Base-by-base conservation (phyloP, 2,888 invertebrate genomes). In the Cryptosula pallasiana region DNA sequence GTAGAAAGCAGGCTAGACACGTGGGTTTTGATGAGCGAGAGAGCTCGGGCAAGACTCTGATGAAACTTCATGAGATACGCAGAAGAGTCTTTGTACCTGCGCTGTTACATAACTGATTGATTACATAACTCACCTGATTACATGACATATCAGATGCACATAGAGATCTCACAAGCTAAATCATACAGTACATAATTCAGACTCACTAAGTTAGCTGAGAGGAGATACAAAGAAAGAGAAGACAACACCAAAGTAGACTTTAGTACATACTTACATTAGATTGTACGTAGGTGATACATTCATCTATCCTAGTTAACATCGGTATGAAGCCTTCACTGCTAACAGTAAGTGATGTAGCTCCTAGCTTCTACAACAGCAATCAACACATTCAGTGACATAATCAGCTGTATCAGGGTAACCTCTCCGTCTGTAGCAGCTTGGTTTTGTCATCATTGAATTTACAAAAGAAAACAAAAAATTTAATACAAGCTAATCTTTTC, bases 261-360 rank as follows among this genome's bases (percentile, higher is more conserved):
- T 55, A 55, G 16, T 20, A 5, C 25, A 55, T 3, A 85, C 89
- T 88, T 86, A 93, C 92, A 88, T 95, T 91, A 72, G 87, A 87
- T 71, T 89, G 89, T 86, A 96, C 89, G 82, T 95, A 96, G 9
- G 90, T 89, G 74, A 95, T 89, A 78, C 94, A 94, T 63, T 90
- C 90, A 81, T 96, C 95, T 72, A 97, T 91, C 81, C 91, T 90
- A 69, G 91, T 90, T 23, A 97, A 86, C 75, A 94, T 89, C 69
- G 89, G 89, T 77, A 92, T 90, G 84, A 95, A 95, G 1, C 91
- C 88, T 75, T 94, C 92, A 79, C 91, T 93, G 69, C 92, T 91
- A 0, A 93, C 91, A 0, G 92, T 90, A 77, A 94, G 86, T 0
- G 92, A 91, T 0, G 93, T 89, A 71, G 92, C 91, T 78, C 89